phyloP scores from a whole-genome alignment of 2,888 invertebrate species.

The Dryocosmus kuriphilus region DNA sequence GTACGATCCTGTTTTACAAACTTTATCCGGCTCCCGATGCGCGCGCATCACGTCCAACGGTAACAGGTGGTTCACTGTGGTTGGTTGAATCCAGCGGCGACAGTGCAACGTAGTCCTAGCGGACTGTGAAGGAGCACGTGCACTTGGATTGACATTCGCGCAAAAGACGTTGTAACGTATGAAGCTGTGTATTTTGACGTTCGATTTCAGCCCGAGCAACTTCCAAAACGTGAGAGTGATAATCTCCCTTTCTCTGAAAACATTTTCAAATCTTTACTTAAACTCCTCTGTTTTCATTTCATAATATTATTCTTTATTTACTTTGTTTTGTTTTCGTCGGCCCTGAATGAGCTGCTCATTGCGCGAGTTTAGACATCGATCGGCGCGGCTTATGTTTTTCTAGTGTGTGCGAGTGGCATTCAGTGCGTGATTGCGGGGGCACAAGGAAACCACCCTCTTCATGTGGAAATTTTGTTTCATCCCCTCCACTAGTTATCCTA shows the following conservation, averaged over 20 bases:
- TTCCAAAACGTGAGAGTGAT: background rate
- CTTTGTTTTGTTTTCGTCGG: background rate
- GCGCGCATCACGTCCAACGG: constrained; percentile 63
- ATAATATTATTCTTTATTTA: background rate
- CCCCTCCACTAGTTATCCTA: constrained; percentile 2
- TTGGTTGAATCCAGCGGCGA: constrained; percentile 64
- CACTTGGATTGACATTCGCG: constrained; percentile 27
- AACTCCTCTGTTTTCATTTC: background rate
- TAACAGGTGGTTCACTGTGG: constrained; percentile 77
- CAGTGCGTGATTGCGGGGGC: constrained; percentile 31
- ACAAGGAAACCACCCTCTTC: constrained; percentile 20
- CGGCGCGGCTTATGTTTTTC: constrained; percentile 26
- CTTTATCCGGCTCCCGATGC: constrained; percentile 25
- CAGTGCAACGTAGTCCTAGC: constrained; percentile 6
- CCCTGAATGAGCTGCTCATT: constrained; percentile 30
- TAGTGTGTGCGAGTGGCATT: constrained; percentile 1
- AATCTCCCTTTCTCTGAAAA: background rate
- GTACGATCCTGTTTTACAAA: constrained; percentile 9
- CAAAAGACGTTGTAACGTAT: constrained; percentile 9
- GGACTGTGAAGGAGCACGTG: constrained; percentile 12
- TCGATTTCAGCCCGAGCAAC: background rate
- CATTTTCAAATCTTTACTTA: background rate
- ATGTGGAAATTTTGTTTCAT: background rate
- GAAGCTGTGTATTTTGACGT: background rate
- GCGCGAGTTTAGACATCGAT: constrained; percentile 35